Evolutionary conservation across 2,888 invertebrate genomes (phyloP).

Genomic region (Cantharis flavilabris): DNA sequence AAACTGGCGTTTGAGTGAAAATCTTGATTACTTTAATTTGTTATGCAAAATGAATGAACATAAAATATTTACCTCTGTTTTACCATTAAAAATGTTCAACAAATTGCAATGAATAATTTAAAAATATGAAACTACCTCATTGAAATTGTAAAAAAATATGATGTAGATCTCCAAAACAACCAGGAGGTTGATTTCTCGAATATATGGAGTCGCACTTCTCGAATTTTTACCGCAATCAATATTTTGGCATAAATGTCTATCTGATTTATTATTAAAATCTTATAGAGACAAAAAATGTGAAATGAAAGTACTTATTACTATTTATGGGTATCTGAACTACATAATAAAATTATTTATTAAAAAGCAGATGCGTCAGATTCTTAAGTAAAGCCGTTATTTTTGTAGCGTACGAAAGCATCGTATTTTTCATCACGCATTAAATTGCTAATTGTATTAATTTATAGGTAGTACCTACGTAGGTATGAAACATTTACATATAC

Average conservation of each 20-base stretch:
- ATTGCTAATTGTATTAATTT: constrained; percentile 14
- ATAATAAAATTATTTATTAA: constrained; percentile 1
- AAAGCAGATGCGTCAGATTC: constrained; percentile 18
- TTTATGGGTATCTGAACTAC: background rate
- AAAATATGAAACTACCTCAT: background rate
- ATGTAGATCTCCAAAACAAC: too few species aligned
- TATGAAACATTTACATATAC: background rate
- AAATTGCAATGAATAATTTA: background rate
- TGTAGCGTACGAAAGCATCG: constrained; percentile 14
- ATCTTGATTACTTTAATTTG: background rate
- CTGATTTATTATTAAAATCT: too few species aligned
- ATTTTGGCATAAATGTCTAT: too few species aligned
- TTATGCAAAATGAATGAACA: background rate
- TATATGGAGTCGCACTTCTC: too few species aligned
- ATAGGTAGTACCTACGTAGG: constrained; percentile 20
- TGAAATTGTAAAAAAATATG: too few species aligned
- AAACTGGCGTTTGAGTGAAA: background rate
- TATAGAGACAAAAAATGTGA: too few species aligned
- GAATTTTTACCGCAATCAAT: too few species aligned
- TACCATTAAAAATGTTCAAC: background rate
- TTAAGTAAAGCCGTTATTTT: constrained; percentile 22
- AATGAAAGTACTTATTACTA: background rate
- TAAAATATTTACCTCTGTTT: background rate
- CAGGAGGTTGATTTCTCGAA: too few species aligned
- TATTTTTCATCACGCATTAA: constrained; percentile 13